phyloP scores from a whole-genome alignment of 2,888 invertebrate genomes.

The Trissoscelio sp. region DNA sequence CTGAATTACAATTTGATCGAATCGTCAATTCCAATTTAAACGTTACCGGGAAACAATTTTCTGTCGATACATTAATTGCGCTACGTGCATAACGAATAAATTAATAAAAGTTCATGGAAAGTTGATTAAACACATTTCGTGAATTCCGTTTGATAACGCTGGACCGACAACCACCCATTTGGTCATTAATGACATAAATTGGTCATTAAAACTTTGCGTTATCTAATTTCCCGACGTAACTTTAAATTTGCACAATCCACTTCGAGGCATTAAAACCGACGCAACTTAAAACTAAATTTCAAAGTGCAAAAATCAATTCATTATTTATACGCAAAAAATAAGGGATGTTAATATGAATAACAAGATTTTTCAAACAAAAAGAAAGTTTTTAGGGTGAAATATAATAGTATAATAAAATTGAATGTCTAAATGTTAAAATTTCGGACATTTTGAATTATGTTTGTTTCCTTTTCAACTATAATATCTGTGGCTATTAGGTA shows the following conservation, averaged over 20 bases:
- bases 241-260: conserved; percentile 23
- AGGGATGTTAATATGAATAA: too few relatives aligned
- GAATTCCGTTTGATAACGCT: conserved; percentile 22
- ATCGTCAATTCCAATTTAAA: conserved; percentile 2
- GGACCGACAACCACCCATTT: conserved; percentile 18
- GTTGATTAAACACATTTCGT: conserved; percentile 22
- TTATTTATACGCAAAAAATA: background rate
- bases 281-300: conserved; percentile 28
- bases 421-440: too few relatives aligned
- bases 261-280: conserved; percentile 10
- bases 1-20: conserved; percentile 17
- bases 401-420: too few relatives aligned
- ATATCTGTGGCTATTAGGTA: too few relatives aligned
- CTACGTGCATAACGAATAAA: conserved; percentile 5
- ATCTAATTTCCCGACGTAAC: conserved; percentile 21
- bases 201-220: conserved; percentile 46
- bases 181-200: conserved; percentile 42
- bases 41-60: conserved; percentile 14
- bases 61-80: conserved; percentile 7
- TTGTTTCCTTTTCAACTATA: too few relatives aligned
- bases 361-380: background rate
- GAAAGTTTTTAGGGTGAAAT: background rate
- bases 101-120: conserved; percentile 26
- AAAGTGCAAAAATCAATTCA: conserved; percentile 34
- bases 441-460: too few relatives aligned